phyloP scores from a whole-genome alignment of 1,140 invertebrate genomes.

The Conopomorpha cramerella region DNA sequence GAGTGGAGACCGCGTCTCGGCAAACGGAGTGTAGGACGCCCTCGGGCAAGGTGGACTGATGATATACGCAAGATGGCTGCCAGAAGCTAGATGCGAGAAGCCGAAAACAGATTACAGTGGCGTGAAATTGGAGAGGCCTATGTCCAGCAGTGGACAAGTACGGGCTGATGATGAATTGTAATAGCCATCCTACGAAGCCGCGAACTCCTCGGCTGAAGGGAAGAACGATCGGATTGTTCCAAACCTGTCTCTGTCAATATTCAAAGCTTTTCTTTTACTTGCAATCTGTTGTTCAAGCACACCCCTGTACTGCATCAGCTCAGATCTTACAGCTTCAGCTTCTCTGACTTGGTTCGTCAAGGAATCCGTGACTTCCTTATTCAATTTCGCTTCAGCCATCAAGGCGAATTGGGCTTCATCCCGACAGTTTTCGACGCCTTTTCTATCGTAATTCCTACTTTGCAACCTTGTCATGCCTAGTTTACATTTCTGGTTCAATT shows the following conservation, averaged over 20 bases:
- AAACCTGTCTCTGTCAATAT: conserved; percentile 71
- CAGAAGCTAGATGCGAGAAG: too few relatives aligned
- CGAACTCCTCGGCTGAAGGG: conserved; percentile 68
- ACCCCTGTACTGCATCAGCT: conserved; percentile 64
- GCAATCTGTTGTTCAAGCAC: conserved; percentile 73
- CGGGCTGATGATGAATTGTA: too few relatives aligned
- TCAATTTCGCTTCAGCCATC: conserved; percentile 34
- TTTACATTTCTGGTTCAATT: conserved; percentile 70
- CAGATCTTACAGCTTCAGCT: conserved; percentile 63
- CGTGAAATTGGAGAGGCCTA: too few relatives aligned
- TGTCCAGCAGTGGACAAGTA: too few relatives aligned
- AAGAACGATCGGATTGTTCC: conserved; percentile 67
- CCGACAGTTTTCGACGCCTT: conserved; percentile 72
- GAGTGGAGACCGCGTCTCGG: too few relatives aligned
- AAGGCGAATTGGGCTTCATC: conserved; percentile 69
- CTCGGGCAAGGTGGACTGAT: too few relatives aligned
- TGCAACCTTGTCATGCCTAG: conserved; percentile 75
- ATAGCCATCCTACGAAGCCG: too few relatives aligned
- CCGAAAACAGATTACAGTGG: too few relatives aligned
- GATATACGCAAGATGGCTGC: too few relatives aligned
- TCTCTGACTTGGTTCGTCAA: conserved; percentile 61
- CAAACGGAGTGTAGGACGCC: too few relatives aligned
- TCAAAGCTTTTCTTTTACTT: conserved; percentile 71
- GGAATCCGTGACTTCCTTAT: conserved; percentile 24
- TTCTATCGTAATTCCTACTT: conserved; percentile 64